Conservation (phyloP, 1,140 invertebrate genomes). For the Pachyrhynchus sulphureomaculatus region DNA sequence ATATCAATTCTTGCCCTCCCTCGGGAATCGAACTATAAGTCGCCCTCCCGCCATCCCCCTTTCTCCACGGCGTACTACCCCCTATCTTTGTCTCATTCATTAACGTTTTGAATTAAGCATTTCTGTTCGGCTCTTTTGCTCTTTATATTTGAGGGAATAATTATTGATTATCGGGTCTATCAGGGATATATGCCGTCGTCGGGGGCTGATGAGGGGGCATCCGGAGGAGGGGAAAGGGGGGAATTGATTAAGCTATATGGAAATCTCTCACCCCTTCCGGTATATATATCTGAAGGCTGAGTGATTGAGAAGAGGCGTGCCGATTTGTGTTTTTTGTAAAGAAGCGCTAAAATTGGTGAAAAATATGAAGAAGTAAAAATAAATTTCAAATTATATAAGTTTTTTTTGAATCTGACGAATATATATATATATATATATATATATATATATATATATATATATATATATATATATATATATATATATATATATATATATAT, state of each 20-base stretch:
- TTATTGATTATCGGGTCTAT: conserved; percentile 42
- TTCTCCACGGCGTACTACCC: neutral
- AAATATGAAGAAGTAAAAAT: no score
- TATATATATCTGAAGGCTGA: conserved; percentile 33
- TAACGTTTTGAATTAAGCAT: conserved; percentile 29
- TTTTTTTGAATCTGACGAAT: no score
- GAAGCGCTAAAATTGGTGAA: no score
- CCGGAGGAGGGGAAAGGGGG: conserved; percentile 18
- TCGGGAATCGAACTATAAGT: neutral
- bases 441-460: no score
- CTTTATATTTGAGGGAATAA: conserved; percentile 41
- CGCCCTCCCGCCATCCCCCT: neutral
- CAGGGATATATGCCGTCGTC: conserved; percentile 35
- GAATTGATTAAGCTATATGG: conserved; percentile 40
- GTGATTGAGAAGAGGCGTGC: conserved; percentile 34
- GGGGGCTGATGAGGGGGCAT: no score
- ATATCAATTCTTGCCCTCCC: neutral
- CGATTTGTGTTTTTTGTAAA: conserved; percentile 24
- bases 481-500: no score
- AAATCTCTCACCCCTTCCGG: conserved; percentile 41
- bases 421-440: no score
- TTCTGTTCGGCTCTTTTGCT: conserved; percentile 34
- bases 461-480: no score
- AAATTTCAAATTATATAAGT: no score
- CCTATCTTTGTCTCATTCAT: conserved; percentile 33